Base-by-base conservation (phyloP, 23 tunicate genomes). In the Trididemnum clinides region DNA sequence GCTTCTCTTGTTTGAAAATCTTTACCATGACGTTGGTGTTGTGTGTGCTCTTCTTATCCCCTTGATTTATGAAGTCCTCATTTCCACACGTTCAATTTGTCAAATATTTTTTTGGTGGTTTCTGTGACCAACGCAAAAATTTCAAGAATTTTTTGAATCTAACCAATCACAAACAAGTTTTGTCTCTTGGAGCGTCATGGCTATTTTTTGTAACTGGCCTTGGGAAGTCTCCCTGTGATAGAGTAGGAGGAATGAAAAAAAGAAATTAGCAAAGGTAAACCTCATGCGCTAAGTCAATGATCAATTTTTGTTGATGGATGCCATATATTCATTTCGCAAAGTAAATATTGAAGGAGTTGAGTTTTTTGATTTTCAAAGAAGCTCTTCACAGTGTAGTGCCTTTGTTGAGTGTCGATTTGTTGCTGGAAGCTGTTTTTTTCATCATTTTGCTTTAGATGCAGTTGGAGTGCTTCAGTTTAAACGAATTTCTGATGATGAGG, bases 151-250 rank as follows among this genome's bases (percentile, higher is more conserved):
- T 62, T 62, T 62, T 62, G 6, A 62, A 62, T 22, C n/a, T 62
- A 62, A 62, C 70, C 15, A 20, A 62, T 62, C 70, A 62, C 70
- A 10, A 18, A 10, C 70, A 62, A 62, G 70, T 10, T 62, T 62
- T 62, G 6, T 10, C 15, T 22, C n/a, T 62, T 62, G 25, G n/a
- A 62, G 70, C 70, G 6, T 62, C 70, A 18, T 62, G 70, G 70
- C n/a, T 23, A 62, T 62, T 62, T 82, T 82, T 82, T 82, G 86
- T 82, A 51, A 58, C 81, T 2, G 71, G 86, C 33, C 86, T 71
- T 65, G 82, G 86, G 28, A 82, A 82, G 39, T 82, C 86, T n/a
- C 54, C 86, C 39, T 71, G 77, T 31, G 38, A 71, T 33, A 37
- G 77, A 71, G 21, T 33, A 10, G 77, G 77, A 6, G 77, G 77